Conservation (phyloP, 2,797 vertebrate species). For the Coilia nasus region DNA sequence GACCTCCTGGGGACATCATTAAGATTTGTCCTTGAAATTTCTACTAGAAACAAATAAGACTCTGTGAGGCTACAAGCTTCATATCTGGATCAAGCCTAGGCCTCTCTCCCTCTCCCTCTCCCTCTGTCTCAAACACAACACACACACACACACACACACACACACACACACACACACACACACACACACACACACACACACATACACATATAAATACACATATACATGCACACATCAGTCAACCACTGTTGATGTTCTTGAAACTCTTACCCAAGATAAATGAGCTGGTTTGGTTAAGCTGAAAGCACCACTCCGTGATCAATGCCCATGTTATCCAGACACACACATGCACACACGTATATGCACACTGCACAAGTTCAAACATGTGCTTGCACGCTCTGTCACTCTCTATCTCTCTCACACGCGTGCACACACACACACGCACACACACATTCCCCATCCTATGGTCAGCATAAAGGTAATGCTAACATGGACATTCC, state of each 20-base stretch:
- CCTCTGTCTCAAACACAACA: background rate
- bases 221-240: background rate
- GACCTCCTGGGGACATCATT: slow-evolving; percentile 15
- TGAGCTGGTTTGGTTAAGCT: background rate
- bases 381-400: too few species aligned
- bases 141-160: too few species aligned
- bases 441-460: background rate
- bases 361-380: background rate
- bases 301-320: background rate
- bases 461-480: background rate
- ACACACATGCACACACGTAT: background rate
- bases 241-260: background rate
- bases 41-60: background rate
- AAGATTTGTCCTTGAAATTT: background rate
- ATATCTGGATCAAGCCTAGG: background rate
- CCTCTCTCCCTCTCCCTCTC: background rate
- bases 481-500: background rate
- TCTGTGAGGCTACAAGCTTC: background rate
- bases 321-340: background rate
- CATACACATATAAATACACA: background rate
- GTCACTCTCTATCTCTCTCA: too few species aligned
- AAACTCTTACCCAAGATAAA: background rate
- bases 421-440: background rate
- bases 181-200: background rate
- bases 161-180: too few species aligned